phyloP scores from a whole-genome alignment of 2,797 vertebrate species.

The Petrocephalus schoutedeni region DNA sequence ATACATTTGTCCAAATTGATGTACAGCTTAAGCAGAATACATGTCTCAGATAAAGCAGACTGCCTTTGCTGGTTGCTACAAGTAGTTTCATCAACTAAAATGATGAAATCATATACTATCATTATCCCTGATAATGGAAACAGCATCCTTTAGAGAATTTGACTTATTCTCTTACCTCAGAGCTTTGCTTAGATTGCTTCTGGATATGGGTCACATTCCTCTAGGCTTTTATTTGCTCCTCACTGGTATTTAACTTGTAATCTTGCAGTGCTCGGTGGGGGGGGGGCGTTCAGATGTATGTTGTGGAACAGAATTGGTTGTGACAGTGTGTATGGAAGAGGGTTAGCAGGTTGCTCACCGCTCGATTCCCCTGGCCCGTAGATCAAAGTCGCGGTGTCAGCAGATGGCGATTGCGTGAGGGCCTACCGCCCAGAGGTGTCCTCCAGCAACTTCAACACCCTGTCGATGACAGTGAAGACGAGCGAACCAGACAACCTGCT shows the following conservation, averaged over 20 bases:
- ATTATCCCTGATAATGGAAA: background rate
- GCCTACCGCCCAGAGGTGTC: slow-evolving; percentile 75
- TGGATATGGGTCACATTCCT: background rate
- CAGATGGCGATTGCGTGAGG: slow-evolving; percentile 76
- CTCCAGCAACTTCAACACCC: slow-evolving; percentile 81
- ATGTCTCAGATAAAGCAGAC: background rate
- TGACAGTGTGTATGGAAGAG: background rate
- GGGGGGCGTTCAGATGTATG: background rate
- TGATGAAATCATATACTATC: background rate
- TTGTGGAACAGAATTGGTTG: background rate
- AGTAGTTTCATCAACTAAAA: background rate
- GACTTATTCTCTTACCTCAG: background rate
- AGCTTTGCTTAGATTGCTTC: background rate
- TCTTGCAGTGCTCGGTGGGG: background rate
- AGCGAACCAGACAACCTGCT: slow-evolving; percentile 76
- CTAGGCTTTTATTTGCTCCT: background rate
- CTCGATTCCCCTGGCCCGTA: slow-evolving; percentile 39
- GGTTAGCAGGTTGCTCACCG: background rate
- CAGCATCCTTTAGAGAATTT: background rate
- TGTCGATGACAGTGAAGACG: slow-evolving; percentile 80
- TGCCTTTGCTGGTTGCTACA: background rate
- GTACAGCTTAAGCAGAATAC: background rate
- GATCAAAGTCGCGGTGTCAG: slow-evolving; percentile 92
- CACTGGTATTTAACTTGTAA: background rate
- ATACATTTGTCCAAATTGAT: background rate